Evolutionary conservation across 2,888 invertebrate genomes (phyloP).

Genomic region (Mellilla xanthometata): DNA sequence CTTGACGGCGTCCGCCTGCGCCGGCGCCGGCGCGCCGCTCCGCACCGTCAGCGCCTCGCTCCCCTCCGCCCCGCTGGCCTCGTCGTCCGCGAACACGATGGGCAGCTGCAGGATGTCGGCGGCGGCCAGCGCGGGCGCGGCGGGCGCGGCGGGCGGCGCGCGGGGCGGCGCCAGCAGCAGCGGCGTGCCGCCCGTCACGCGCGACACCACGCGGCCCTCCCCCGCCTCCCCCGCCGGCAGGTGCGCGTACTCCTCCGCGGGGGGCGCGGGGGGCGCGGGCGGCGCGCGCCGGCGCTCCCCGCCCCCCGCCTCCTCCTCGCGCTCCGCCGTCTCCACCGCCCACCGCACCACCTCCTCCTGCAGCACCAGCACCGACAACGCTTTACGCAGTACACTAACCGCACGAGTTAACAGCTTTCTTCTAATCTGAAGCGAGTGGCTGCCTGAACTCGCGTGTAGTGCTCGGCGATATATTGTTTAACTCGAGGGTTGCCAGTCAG

Average conservation of each 20-base stretch:
- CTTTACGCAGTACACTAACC: no score
- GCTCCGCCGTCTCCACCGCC: constrained; percentile 41
- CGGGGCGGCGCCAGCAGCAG: constrained; percentile 48
- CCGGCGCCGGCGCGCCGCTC: not conserved
- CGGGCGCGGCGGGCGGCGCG: constrained; percentile 28
- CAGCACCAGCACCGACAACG: not conserved
- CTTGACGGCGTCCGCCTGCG: constrained; percentile 36
- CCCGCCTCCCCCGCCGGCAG: constrained; percentile 28
- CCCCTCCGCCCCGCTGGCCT: not conserved
- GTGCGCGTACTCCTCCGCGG: constrained; percentile 45
- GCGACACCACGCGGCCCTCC: constrained; percentile 54
- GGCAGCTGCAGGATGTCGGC: constrained; percentile 83
- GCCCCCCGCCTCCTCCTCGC: constrained; percentile 15
- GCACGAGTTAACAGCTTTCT: no score
- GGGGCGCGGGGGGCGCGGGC: constrained; percentile 8
- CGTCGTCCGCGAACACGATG: constrained; percentile 83
- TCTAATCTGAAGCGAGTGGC: no score
- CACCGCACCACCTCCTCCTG: constrained; percentile 64
- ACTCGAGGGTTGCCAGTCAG: no score
- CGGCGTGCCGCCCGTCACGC: constrained; percentile 50
- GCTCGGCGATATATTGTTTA: no score
- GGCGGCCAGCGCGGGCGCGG: constrained; percentile 32
- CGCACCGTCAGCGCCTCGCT: constrained; percentile 1
- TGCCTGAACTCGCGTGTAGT: no score
- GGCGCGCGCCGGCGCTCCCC: constrained; percentile 12